These are phyloP conservation scores for Hydrotaea diabolus DNA, from an alignment of 2,888 invertebrate species.

Conservation along the genomic window DNA sequence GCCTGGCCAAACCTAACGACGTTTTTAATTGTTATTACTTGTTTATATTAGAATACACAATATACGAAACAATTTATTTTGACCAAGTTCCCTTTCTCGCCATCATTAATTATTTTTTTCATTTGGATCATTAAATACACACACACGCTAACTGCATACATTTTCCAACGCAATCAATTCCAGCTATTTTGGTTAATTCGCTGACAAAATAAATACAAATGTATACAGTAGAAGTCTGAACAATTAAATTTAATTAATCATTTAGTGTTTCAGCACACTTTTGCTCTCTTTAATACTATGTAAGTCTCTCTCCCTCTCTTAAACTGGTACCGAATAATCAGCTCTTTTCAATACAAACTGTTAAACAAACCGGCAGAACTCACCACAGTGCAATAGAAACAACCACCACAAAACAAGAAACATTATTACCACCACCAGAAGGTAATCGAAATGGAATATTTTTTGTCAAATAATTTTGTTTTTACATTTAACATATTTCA, in stretches of 20 bases:
- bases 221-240: neutral
- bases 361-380: neutral
- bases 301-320: too few species aligned
- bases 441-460: neutral
- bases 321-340: too few species aligned
- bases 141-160: too few species aligned
- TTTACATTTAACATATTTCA: neutral
- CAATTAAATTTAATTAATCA: conserved; percentile 2
- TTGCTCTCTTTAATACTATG: neutral
- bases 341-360: neutral
- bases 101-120: too few species aligned
- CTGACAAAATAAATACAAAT: conserved; percentile 1
- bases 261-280: neutral
- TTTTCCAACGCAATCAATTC: neutral
- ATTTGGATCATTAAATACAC: too few species aligned
- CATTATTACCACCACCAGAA: too few species aligned
- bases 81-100: too few species aligned
- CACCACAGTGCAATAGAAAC: neutral
- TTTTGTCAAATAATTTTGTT: neutral
- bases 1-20: too few species aligned
- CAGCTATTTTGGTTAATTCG: neutral
- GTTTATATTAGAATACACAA: too few species aligned
- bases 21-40: too few species aligned
- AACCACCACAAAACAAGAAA: neutral
- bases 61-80: too few species aligned